Evolutionary conservation across 2,888 invertebrate genomes (phyloP).

Genomic region (Cryptosula pallasiana): DNA sequence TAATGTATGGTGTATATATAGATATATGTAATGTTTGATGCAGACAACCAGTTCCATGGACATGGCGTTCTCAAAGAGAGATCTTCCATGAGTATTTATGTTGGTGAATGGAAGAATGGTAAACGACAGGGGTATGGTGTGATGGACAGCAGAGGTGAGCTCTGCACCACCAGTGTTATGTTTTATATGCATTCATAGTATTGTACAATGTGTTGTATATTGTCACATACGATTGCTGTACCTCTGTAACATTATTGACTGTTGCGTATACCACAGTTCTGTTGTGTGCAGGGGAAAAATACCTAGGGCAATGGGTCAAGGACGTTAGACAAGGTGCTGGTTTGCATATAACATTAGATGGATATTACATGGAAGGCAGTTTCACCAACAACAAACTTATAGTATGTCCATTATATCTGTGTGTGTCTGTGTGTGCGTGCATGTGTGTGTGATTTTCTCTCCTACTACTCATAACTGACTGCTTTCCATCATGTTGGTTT

Average conservation of each 20-base stretch:
- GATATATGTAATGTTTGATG: neutral
- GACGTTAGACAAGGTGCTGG: constrained; percentile 79
- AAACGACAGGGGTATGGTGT: constrained; percentile 80
- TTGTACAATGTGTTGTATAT: no score
- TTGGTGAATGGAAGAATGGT: constrained; percentile 80
- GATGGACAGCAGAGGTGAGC: constrained; percentile 59
- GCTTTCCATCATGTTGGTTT: neutral
- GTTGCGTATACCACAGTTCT: neutral
- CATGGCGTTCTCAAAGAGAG: constrained; percentile 78
- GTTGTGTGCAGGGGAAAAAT: constrained; percentile 66
- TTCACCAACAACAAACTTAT: constrained; percentile 74
- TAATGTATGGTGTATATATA: no score
- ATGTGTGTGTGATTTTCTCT: no score
- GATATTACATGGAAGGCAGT: constrained; percentile 83
- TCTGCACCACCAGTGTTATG: neutral
- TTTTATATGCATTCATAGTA: no score
- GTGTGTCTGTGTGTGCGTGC: no score
- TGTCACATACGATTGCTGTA: no score
- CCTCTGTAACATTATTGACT: neutral
- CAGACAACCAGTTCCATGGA: constrained; percentile 66
- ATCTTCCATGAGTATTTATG: constrained; percentile 74
- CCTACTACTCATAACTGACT: no score
- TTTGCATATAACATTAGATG: constrained; percentile 79
- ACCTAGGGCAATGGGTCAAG: constrained; percentile 81
- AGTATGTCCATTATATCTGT: no score